Conservation (phyloP, 2,113 vertebrate species). For the Ellobius talpinus region DNA sequence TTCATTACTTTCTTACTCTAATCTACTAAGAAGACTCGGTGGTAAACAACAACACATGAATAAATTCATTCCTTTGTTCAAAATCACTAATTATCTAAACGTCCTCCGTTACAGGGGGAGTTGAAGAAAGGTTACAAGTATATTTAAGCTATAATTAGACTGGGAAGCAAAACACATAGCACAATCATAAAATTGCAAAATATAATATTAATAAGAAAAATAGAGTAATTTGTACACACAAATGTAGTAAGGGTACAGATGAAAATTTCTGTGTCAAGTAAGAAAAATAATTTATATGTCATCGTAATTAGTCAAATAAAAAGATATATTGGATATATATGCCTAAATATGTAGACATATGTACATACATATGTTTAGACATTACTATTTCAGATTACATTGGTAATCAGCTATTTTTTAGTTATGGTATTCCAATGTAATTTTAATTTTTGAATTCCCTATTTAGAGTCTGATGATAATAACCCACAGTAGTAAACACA, state of each 20-base stretch:
- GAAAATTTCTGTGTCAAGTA: constrained; percentile 29
- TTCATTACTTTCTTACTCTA: constrained; percentile 32
- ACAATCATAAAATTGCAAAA: constrained; percentile 57
- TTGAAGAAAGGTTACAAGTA: constrained; percentile 31
- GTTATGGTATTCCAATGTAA: not conserved
- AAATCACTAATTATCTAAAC: constrained; percentile 46
- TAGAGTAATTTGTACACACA: not conserved
- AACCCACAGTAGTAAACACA: constrained; percentile 78
- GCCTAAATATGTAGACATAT: not conserved
- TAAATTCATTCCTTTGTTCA: constrained; percentile 33
- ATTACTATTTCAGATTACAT: constrained; percentile 14
- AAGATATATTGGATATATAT: not conserved
- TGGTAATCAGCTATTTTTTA: constrained; percentile 49
- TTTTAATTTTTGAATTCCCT: constrained; percentile 59
- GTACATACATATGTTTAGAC: constrained; percentile 18
- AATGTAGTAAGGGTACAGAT: constrained; percentile 26
- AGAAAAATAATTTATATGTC: constrained; percentile 57
- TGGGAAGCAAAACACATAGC: constrained; percentile 58
- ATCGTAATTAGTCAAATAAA: constrained; percentile 50
- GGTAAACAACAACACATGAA: constrained; percentile 61
- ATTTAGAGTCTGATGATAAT: constrained; percentile 49
- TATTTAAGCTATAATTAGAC: constrained; percentile 56
- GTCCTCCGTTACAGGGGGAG: not conserved
- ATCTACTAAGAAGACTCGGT: not conserved
- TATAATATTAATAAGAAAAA: constrained; percentile 40